A percentile compares a stretch with the other conserved stretches of the same genome.
These are phyloP conservation scores for Theretra japonica DNA, from an alignment of 2,888 invertebrate genomes.

Conservation along the genomic window DNA sequence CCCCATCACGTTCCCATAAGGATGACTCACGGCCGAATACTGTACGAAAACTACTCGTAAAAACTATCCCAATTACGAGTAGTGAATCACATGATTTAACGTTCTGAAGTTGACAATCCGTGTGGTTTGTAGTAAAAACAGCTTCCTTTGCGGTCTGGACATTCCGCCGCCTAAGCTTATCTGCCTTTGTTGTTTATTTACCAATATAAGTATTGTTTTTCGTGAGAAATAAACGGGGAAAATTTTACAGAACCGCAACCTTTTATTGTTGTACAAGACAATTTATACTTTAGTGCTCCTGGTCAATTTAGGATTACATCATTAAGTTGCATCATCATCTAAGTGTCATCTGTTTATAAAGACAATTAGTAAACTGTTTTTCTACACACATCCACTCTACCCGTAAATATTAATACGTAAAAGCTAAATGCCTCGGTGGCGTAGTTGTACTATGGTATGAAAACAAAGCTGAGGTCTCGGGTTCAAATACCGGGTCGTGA, in stretches of 20 bases:
- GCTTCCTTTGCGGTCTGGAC: slow-evolving; percentile 62
- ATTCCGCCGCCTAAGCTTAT: slow-evolving; percentile 45
- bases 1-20: slow-evolving; percentile 29
- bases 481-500: no score
- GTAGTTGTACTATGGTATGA: no score
- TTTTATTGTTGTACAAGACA: no score
- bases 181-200: slow-evolving; percentile 30
- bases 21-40: slow-evolving; percentile 51
- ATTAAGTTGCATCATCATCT: neutral
- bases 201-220: slow-evolving; percentile 7
- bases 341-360: neutral
- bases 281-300: neutral
- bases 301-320: neutral
- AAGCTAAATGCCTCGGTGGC: no score
- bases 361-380: no score
- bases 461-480: no score
- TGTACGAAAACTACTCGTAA: slow-evolving; percentile 56
- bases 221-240: neutral
- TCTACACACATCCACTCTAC: no score
- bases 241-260: neutral
- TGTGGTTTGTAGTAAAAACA: slow-evolving; percentile 46
- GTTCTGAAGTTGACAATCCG: slow-evolving; percentile 47
- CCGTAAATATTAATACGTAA: no score
- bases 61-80: slow-evolving; percentile 69
- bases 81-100: slow-evolving; percentile 63